Conservation (phyloP, 1,140 invertebrate genomes). For the Drosophila pallidifrons region DNA sequence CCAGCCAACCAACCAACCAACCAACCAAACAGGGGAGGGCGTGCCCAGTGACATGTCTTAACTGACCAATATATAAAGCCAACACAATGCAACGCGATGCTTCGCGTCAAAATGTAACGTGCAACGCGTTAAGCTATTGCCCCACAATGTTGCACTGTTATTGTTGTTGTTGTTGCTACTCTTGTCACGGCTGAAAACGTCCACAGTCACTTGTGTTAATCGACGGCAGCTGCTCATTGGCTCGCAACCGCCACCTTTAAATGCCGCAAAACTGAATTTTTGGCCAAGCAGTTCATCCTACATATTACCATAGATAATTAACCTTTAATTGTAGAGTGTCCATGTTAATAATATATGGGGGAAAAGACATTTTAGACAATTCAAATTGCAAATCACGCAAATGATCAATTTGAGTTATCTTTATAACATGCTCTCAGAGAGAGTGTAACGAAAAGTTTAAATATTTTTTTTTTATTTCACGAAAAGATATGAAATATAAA, state of each 20-base stretch:
- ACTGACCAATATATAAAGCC: constrained; percentile 76
- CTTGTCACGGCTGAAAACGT: constrained; percentile 26
- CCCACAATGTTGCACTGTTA: constrained; percentile 43
- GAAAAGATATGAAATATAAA: too few relatives aligned
- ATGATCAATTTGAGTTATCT: too few relatives aligned
- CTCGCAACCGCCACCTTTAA: constrained; percentile 25
- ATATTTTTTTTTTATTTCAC: too few relatives aligned
- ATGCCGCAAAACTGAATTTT: constrained; percentile 2
- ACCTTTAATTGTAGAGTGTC: not conserved
- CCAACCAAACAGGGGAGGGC: constrained; percentile 42
- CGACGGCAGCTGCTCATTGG: constrained; percentile 46
- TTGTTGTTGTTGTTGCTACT: constrained; percentile 13
- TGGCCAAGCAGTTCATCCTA: not conserved
- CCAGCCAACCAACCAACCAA: constrained; percentile 18
- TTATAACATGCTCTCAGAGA: too few relatives aligned
- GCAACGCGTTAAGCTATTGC: constrained; percentile 58
- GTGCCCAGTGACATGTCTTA: constrained; percentile 78
- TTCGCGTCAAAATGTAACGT: constrained; percentile 40
- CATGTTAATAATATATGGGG: too few relatives aligned
- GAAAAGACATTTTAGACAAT: too few relatives aligned
- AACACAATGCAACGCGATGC: constrained; percentile 51
- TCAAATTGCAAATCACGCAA: too few relatives aligned
- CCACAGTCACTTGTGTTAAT: constrained; percentile 23
- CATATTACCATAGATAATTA: not conserved
- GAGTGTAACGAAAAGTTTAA: too few relatives aligned